Conservation (phyloP, 1,140 invertebrate species). For the Heliothis subflexa region DNA sequence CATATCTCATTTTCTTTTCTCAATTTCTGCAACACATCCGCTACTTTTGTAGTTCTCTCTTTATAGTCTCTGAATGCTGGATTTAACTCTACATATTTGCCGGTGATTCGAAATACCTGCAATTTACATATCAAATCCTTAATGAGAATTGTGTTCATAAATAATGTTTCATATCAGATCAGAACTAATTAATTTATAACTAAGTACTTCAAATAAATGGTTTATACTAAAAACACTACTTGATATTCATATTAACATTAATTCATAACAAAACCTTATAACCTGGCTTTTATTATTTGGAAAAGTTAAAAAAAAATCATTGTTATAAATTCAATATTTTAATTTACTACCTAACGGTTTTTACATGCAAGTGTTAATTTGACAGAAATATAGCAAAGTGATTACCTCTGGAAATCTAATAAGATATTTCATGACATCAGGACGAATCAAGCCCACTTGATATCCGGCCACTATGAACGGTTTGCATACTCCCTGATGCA, state of each 20-base stretch:
- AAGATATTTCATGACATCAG: slow-evolving; percentile 93
- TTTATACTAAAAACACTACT: too few species aligned
- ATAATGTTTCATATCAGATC: too few species aligned
- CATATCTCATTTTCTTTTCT: slow-evolving; percentile 88
- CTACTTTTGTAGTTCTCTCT: slow-evolving; percentile 92
- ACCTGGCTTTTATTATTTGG: too few species aligned
- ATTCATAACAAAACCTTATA: too few species aligned
- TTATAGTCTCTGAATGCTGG: slow-evolving; percentile 94
- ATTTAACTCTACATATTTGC: slow-evolving; percentile 92
- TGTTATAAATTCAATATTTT: too few species aligned
- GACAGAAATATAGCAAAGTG: not conserved
- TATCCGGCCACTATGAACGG: slow-evolving; percentile 95
- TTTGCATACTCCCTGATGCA: slow-evolving; percentile 91
- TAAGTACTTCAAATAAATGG: too few species aligned
- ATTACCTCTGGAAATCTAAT: slow-evolving; percentile 93
- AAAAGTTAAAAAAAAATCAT: too few species aligned
- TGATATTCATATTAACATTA: too few species aligned
- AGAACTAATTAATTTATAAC: too few species aligned
- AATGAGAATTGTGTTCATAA: too few species aligned
- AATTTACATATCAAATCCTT: not conserved
- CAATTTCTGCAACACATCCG: slow-evolving; percentile 92
- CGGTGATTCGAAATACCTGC: slow-evolving; percentile 90
- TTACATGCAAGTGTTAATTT: not conserved
- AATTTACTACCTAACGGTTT: too few species aligned
- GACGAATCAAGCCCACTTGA: slow-evolving; percentile 94